A percentile compares a stretch with the other conserved stretches of the same genome.
phyloP scores from a whole-genome alignment of 37 sponge, comb jelly and placozoan species.

The Spongia lamella region DNA sequence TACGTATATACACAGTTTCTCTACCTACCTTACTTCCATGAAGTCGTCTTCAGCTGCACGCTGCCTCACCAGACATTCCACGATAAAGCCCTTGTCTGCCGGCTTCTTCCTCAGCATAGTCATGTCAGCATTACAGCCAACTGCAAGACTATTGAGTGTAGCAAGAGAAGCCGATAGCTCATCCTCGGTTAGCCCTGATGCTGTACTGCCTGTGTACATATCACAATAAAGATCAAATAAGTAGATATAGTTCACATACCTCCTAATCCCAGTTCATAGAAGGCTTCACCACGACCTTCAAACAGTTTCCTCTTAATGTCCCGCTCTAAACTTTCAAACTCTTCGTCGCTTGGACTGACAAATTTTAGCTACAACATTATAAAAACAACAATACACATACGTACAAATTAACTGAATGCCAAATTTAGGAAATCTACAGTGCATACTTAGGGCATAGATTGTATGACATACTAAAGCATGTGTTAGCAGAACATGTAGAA shows the following conservation, averaged over 20 bases:
- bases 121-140: constrained; percentile 73
- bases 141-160: constrained; percentile 74
- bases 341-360: constrained; percentile 75
- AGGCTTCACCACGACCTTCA: constrained; percentile 92
- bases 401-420: too few species aligned
- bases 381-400: too few species aligned
- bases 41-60: constrained; percentile 90
- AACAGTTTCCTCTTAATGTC: constrained; percentile 65
- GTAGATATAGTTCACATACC: constrained; percentile 25
- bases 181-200: constrained; percentile 70
- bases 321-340: constrained; percentile 67
- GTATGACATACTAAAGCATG: too few species aligned
- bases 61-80: constrained; percentile 82
- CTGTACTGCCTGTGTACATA: too few species aligned
- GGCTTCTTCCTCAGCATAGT: constrained; percentile 69
- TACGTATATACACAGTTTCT: neutral
- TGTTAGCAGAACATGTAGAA: too few species aligned
- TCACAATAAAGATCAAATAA: too few species aligned
- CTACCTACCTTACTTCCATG: constrained; percentile 86
- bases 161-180: constrained; percentile 83
- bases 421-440: too few species aligned
- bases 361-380: constrained; percentile 48
- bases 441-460: too few species aligned
- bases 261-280: constrained; percentile 84
- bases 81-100: constrained; percentile 77